Evolutionary conservation across 2,888 invertebrate genomes (phyloP), one percentile per base, ranked within the genome.

Genomic region (Clistopyga incitator): DNA sequence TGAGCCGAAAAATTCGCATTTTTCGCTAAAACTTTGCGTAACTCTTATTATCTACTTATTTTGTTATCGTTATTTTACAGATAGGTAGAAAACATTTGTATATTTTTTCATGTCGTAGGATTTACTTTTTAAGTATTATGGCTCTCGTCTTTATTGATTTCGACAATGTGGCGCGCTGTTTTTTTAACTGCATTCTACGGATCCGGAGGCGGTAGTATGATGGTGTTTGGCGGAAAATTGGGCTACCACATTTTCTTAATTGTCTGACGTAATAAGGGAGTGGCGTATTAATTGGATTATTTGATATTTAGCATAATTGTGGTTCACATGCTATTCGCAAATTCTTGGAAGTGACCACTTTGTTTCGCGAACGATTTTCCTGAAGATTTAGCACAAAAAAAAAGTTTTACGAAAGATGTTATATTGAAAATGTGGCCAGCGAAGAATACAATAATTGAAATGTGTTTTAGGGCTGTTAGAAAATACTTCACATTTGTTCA

Each of bases 11-110:
- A 47, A 45, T 59, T 61, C 13, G 29, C 59, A 45, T 71, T 52
- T 45, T 50, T 61, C 56, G 79, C 50, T 23, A 23, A 42, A 20
- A 70, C 45, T 61, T 45, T 68, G 50, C 59, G 50, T 65, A 65
- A 50, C 20, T 20, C 20, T 71, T 56, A 78, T 59, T 34, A 81
- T 29, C 29, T 29, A 52, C 50, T 65, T 67, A 82, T 56, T 76
- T 84, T 74, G 81, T 81, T 81, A 74, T 67, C 52, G 76, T 82
- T 82, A 78, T 65, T 79, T 82, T 75, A 61, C 74, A 29, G 50
- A 65, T 61, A 80, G 38, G 47, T 56, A 84, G 76, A 76, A 52
- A 38, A 84, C 77, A 84, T 87, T 81, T 84, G 86, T 86, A 87
- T 84, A 86, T 85, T 85, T 59, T 71, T 77, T 76, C 68, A 20